Base-by-base conservation (phyloP, 2,888 invertebrate genomes). In the Leptinotarsa haldemani region DNA sequence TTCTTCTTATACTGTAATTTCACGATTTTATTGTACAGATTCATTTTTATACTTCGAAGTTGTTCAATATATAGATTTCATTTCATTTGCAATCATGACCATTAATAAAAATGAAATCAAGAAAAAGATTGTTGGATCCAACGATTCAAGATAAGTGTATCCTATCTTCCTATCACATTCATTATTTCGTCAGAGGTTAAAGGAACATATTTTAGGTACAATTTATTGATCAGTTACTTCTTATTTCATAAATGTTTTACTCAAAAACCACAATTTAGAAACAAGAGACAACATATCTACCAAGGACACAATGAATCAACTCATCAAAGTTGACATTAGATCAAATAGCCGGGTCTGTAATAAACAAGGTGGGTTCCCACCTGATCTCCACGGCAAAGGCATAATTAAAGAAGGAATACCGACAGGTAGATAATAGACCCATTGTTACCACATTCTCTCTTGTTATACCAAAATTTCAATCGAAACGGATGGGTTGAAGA, bases 341-440 rank as follows among this genome's bases (percentile, higher is more conserved):
- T 80, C 78, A 77, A 77, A 74, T 77, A 69, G 76, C 74, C 72
- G 78, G 76, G 58, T 61, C 74, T 79, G 80, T 79, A 82, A 83
- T 83, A 83, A 82, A 83, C 83, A 83, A 81, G 82, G 78, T 70
- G 70, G 77, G 66, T 77, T 74, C 75, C 73, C 77, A 70, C 77
- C 71, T 73, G 72, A 70, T 74, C 67, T 71, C 70, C 72, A 74
- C 77, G 80, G 77, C 73, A 63, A 69, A 76, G 73, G 77, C 82
- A 83, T 84, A 85, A 85, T 85, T 85, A 85, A 80, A 84, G 80
- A 79, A 81, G 83, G 83, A 84, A 85, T 86, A 81, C 85, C 84
- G 82, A 85, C 85, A 85, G 84, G 84, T 85, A 85, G 83, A 85
- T 86, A 86, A 86, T 86, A 86, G 86, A 86, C 84, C 86, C 84